A percentile compares a stretch with the other conserved stretches of the same genome.
phyloP scores from a whole-genome alignment of 2,797 vertebrate genomes.

The Pseudomugil gertrudae region DNA sequence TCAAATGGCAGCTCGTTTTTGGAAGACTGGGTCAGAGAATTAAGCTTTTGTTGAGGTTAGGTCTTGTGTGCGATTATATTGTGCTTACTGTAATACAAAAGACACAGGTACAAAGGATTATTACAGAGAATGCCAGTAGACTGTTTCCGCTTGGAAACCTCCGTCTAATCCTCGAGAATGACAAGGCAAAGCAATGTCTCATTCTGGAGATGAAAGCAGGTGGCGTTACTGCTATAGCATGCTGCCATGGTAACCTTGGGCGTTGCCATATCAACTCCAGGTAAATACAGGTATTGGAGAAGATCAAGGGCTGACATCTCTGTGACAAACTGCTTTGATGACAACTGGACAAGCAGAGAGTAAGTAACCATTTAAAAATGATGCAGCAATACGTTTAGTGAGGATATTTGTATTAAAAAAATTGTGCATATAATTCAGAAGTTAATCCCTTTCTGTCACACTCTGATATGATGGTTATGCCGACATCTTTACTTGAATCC shows the following conservation, averaged over 20 bases:
- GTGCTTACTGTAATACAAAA: constrained; percentile 26
- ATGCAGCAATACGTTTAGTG: background rate
- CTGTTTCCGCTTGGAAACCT: constrained; percentile 43
- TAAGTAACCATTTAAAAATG: background rate
- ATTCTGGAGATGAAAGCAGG: constrained; percentile 62
- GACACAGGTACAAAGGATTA: constrained; percentile 48
- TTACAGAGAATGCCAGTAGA: constrained; percentile 49
- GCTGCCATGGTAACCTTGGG: constrained; percentile 41
- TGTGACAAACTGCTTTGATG: constrained; percentile 37
- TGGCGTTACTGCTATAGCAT: constrained; percentile 2
- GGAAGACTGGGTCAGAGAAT: background rate
- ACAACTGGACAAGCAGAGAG: constrained; percentile 11
- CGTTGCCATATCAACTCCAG: constrained; percentile 48
- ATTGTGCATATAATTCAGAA: background rate
- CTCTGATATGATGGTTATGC: background rate
- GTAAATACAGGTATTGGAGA: constrained; percentile 69
- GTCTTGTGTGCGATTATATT: constrained; percentile 9
- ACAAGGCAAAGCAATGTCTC: constrained; percentile 53
- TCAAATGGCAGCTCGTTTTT: constrained; percentile 2
- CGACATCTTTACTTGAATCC: constrained; percentile 1
- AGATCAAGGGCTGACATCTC: constrained; percentile 47
- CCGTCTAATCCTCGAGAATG: constrained; percentile 57
- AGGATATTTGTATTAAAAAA: background rate
- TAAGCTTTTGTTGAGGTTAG: constrained; percentile 1
- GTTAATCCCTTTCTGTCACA: background rate